These are phyloP conservation scores for Pandemis corylana DNA, from an alignment of 2,888 invertebrate genomes.

Conservation along the genomic window DNA sequence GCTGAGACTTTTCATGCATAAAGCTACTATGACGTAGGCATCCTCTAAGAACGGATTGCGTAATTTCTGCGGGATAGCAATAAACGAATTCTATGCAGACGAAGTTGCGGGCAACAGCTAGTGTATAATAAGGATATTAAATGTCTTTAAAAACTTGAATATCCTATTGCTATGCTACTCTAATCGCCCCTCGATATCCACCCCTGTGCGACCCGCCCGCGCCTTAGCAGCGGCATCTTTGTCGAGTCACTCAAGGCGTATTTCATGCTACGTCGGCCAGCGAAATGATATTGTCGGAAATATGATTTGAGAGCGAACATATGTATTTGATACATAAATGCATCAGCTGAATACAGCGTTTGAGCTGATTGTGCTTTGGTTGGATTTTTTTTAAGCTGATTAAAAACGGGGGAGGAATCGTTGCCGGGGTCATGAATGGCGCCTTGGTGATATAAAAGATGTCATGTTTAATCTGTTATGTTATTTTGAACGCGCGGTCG, in stretches of 20 bases:
- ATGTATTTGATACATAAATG: conserved; percentile 72
- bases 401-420: conserved; percentile 9
- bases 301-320: conserved; percentile 80
- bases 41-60: no score
- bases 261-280: conserved; percentile 84
- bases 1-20: no score
- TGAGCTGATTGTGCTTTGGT: conserved; percentile 27
- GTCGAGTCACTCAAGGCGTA: conserved; percentile 83
- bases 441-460: background rate
- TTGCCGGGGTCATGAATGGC: conserved; percentile 1
- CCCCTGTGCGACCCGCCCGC: conserved; percentile 47
- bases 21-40: no score
- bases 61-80: no score
- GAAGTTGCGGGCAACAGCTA: no score
- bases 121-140: no score
- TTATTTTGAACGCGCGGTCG: background rate
- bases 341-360: conserved; percentile 24
- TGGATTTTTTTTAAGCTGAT: conserved; percentile 32
- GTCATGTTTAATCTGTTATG: background rate
- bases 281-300: conserved; percentile 82
- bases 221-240: conserved; percentile 75
- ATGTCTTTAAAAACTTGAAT: background rate
- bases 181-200: conserved; percentile 13
- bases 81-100: no score
- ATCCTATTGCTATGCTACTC: background rate